Percentiles rank a stretch among this genome's conserved stretches.
Conservation (phyloP, 2,797 vertebrate genomes). For the Scomberomorus guttatus region DNA sequence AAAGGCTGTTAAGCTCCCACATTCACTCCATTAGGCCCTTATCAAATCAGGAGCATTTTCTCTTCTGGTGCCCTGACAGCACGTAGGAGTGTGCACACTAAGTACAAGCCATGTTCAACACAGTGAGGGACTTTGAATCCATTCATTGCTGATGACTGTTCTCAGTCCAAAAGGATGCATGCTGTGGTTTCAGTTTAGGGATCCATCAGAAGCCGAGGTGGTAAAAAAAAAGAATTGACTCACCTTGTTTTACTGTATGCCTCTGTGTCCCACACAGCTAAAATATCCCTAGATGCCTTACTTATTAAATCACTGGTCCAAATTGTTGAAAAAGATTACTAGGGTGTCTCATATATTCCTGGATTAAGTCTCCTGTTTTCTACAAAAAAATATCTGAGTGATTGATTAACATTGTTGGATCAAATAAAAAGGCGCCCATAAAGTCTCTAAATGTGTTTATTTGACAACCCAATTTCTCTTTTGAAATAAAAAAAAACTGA, state of each 20-base stretch:
- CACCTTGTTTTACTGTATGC: background rate
- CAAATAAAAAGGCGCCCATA: background rate
- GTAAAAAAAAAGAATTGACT: background rate
- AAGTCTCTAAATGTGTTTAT: background rate
- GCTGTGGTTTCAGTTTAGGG: conserved; percentile 27
- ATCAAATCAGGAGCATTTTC: conserved; percentile 66
- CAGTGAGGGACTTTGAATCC: conserved; percentile 25
- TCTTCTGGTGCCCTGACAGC: conserved; percentile 38
- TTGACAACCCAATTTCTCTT: background rate
- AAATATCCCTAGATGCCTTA: background rate
- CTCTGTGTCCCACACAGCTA: background rate
- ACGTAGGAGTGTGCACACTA: conserved; percentile 39
- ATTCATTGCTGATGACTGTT: conserved; percentile 19
- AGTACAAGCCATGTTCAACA: conserved; percentile 41
- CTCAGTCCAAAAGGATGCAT: background rate
- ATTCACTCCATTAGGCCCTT: conserved; percentile 68
- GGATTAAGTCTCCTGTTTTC: background rate
- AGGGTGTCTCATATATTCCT: background rate
- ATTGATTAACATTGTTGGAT: background rate
- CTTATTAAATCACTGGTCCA: background rate
- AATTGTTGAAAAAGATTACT: no score
- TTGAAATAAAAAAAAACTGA: background rate
- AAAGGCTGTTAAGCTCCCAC: conserved; percentile 64
- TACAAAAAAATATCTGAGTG: background rate
- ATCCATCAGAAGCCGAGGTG: conserved; percentile 11